These are phyloP conservation scores for Heterohyrax brucei DNA, from an alignment of 2,797 vertebrate genomes.

Conservation along the genomic window DNA sequence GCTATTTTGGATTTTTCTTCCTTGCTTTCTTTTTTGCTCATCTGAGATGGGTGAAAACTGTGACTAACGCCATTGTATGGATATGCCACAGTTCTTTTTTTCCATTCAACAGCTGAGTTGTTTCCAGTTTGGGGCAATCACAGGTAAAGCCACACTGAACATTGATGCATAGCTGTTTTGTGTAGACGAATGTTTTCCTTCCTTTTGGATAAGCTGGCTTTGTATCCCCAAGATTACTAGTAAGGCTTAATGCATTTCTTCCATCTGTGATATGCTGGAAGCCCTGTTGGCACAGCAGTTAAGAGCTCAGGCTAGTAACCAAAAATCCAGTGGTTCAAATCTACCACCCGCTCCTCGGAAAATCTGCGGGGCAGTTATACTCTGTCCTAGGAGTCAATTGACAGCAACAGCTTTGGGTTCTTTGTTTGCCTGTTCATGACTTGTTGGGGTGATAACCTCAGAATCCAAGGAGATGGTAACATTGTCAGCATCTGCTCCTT, in stretches of 20 bases:
- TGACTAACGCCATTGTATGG: conserved; percentile 14
- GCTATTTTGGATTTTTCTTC: neutral
- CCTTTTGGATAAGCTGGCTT: neutral
- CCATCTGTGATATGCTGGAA: neutral
- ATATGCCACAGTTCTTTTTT: neutral
- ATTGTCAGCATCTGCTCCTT: neutral
- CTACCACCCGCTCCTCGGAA: too few species aligned
- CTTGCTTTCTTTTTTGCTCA: conserved; percentile 29
- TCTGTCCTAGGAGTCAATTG: too few species aligned
- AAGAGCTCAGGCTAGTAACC: too few species aligned
- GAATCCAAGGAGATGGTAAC: neutral
- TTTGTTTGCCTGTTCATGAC: neutral
- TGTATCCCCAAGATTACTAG: neutral
- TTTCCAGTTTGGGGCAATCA: neutral
- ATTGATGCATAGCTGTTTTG: neutral
- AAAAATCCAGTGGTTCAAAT: too few species aligned
- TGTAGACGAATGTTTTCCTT: neutral
- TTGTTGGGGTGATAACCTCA: neutral
- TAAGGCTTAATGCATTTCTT: neutral
- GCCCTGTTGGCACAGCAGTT: too few species aligned
- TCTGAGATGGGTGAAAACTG: conserved; percentile 41
- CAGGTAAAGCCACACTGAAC: neutral
- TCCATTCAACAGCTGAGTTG: neutral
- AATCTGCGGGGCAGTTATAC: too few species aligned
- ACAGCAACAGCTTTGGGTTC: too few species aligned